A percentile compares a stretch with the other conserved stretches of the same genome.
phyloP scores from a whole-genome alignment of 2,888 invertebrate species.

The Agrotis ipsilon region DNA sequence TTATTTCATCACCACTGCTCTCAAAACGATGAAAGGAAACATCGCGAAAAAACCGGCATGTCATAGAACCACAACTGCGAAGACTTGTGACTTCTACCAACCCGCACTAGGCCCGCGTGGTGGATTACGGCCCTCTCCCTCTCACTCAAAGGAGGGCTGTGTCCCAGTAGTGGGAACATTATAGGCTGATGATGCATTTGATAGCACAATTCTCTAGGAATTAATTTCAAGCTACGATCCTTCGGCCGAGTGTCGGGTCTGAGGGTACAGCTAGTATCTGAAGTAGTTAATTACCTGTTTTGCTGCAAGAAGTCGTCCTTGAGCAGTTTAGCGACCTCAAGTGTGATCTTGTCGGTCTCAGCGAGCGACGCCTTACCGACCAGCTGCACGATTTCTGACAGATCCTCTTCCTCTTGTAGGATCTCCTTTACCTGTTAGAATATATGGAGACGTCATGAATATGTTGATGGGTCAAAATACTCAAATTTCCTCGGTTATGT shows the following conservation, averaged over 20 bases:
- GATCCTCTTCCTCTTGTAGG: constrained; percentile 99
- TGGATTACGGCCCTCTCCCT: background rate
- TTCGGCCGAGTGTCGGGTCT: no score
- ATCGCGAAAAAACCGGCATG: no score
- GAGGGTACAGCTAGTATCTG: background rate
- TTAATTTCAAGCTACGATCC: no score
- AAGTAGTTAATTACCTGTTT: constrained; percentile 93
- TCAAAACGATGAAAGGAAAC: no score
- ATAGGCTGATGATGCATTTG: no score
- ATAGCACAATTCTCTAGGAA: no score
- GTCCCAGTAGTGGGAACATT: background rate
- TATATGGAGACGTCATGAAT: background rate
- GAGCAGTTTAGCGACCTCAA: constrained; percentile 99
- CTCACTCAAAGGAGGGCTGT: background rate
- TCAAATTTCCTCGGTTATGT: no score
- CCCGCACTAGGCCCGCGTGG: background rate
- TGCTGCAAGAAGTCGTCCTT: constrained; percentile 99
- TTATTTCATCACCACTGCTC: no score
- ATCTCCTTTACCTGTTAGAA: constrained; percentile 94
- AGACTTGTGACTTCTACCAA: no score
- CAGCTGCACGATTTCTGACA: constrained; percentile 99
- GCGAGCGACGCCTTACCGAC: constrained; percentile 99
- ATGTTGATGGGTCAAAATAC: no score
- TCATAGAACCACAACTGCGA: no score
- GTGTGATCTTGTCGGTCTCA: constrained; percentile 99